These are phyloP conservation scores for Thamnophis elegans DNA, from an alignment of 2,797 vertebrate species.

Conservation along the genomic window DNA sequence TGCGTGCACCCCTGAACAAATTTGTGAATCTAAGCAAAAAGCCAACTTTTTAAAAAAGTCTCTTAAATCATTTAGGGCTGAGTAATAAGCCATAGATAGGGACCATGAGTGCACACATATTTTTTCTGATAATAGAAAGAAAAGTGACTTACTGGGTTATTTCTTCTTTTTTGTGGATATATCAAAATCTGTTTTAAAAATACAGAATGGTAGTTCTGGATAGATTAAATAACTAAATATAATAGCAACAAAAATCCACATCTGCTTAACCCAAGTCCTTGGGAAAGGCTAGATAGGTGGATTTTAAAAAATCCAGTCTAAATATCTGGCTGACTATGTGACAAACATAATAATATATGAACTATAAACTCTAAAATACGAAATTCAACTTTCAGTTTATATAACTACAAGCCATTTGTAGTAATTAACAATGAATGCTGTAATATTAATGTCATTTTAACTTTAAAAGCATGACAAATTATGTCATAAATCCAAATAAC, in stretches of 20 bases:
- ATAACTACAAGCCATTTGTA: background rate
- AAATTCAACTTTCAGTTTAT: background rate
- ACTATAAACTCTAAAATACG: background rate
- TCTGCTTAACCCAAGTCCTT: background rate
- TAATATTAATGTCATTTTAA: background rate
- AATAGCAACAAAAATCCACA: background rate
- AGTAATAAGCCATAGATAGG: background rate
- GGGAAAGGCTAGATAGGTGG: background rate
- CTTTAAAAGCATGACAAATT: background rate
- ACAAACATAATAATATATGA: background rate
- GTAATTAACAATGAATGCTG: background rate
- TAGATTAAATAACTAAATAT: background rate
- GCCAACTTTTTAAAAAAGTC: background rate
- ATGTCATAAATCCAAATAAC: background rate
- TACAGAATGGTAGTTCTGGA: background rate
- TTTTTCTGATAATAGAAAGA: background rate
- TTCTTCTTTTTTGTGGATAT: background rate
- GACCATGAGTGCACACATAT: background rate
- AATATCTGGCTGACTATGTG: background rate
- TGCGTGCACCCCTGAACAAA: background rate
- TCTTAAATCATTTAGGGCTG: background rate
- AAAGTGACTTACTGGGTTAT: background rate
- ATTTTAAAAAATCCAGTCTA: background rate
- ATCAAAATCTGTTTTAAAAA: background rate
- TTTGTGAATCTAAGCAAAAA: background rate